Base-by-base conservation (phyloP, 2,797 vertebrate species). In the Argya squamiceps region DNA sequence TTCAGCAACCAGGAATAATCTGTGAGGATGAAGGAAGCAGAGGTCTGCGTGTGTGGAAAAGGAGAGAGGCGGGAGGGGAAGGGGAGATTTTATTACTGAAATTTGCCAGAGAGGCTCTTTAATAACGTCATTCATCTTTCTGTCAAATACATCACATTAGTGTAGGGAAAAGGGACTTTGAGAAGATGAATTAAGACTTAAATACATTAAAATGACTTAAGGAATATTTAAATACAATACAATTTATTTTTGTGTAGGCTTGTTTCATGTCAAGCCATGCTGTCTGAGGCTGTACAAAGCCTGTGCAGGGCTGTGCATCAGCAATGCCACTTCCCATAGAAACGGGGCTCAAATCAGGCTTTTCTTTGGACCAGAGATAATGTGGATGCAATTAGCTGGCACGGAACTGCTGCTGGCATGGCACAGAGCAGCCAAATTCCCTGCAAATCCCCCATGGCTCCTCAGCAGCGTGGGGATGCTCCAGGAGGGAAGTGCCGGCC, bases 131-230 rank as follows among this genome's bases (percentile, higher is more conserved):
- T 98, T 98, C 97, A 97, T 98, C 98, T 98, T 98, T 98, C 98
- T 98, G 98, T 98, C 98, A 98, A 96, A 97, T 77, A 81, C 62
- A 44, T 98, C 97, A 97, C 97, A 92, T 98, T 97, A 97, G 97
- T 92, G 98, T 90, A 95, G 93, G 47, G 29, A 76, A 94, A 96
- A 97, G 92, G 96, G 96, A 98, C 97, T 97, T 96, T 93, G 95
- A 97, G 97, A 94, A 97, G 97, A 98, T 97, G 97, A 98, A 98
- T 98, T 98, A 98, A 98, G 97, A 96, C 97, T 97, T 98, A 98
- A 97, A 97, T 97, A 97, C 95, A 81, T 97, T 93, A 93, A 88
- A 97, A 97, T 95, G 97, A 97, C 97, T 97, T 91, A 89, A 96
- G 92, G 97, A 98, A 98, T 97, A 98, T 97, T 98, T 98, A 97